Evolutionary conservation across 2,797 vertebrate species (phyloP), one percentile per base, ranked within the genome.

Genomic region (Hapalemur alaotrensis): DNA sequence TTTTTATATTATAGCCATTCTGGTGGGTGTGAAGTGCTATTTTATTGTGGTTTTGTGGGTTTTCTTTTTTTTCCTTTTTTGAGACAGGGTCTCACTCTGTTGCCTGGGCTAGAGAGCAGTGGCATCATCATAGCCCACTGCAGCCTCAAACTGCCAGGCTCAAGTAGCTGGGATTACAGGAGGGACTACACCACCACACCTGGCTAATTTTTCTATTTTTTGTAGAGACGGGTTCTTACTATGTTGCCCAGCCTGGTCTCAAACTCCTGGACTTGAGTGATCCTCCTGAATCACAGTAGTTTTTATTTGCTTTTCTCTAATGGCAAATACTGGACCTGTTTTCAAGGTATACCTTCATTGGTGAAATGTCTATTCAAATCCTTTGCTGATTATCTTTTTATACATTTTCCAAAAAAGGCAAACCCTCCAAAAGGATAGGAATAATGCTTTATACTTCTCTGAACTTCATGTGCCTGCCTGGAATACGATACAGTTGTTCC

Each of bases 301-400:
- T 65, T 93, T 76, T 59, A 35, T 75, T 95, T 79, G 70, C 25
- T 84, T 91, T 96, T 93, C n/a, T 43, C 32, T 65, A 32, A 57
- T 7, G 50, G 38, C 5, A 61, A 65, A 85, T 4, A 18, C 14
- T 30, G 46, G 91, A 43, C 8, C n/a, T 83, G 6, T 85, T 80
- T 85, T 87, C 43, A 46, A 25, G 4, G 20, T 43, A 28, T 22
- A 35, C 2, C 12, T 95, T 91, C 35, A n/a, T 2, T 79, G 20
- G 23, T 15, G 41, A 91, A 73, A 43, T 43, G 4, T n/a, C 46
- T 82, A 7, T 18, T 84, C 2, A 79, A 35, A 57, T 92, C 14
- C 82, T 72, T 59, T 65, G 43, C 4, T 85, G 52, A 75, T 75
- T 30, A 57, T n/a, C 35, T 85, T 85, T 75, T 85, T 54, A 50